Percentiles rank a stretch among this genome's conserved stretches.
Conservation (phyloP, 2,113 vertebrate species). For the Takifugu bimaculatus region DNA sequence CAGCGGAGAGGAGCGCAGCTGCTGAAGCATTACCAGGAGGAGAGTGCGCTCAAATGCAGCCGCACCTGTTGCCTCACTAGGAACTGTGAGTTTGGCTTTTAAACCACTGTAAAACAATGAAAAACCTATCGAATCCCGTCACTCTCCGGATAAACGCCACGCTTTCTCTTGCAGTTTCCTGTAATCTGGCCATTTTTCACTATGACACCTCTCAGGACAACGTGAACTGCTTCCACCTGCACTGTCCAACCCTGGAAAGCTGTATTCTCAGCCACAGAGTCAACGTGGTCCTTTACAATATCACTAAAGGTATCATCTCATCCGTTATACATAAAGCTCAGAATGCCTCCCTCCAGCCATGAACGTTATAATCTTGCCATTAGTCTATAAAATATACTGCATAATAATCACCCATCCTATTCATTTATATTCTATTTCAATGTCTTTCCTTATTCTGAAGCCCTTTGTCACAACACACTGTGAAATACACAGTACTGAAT, state of each 20-base stretch:
- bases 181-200: constrained; percentile 91
- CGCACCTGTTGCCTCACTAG: constrained; percentile 82
- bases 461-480: too few relatives aligned
- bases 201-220: constrained; percentile 72
- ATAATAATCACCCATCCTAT: too few relatives aligned
- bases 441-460: too few relatives aligned
- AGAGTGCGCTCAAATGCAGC: constrained; percentile 82
- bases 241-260: constrained; percentile 87
- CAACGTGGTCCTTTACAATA: constrained; percentile 84
- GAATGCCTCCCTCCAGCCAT: too few relatives aligned
- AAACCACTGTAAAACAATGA: neutral
- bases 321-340: too few relatives aligned
- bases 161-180: constrained; percentile 77
- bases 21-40: constrained; percentile 77
- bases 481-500: too few relatives aligned
- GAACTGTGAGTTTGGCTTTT: constrained; percentile 66
- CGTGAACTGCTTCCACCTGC: constrained; percentile 85
- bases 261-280: constrained; percentile 79
- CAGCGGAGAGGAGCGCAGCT: constrained; percentile 83
- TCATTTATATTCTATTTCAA: too few relatives aligned
- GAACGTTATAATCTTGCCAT: too few relatives aligned
- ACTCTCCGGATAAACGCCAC: neutral
- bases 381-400: too few relatives aligned
- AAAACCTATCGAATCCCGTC: neutral
- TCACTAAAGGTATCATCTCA: constrained; percentile 74